Conservation (phyloP, 2,797 vertebrate genomes). For the Alectoris magna region DNA sequence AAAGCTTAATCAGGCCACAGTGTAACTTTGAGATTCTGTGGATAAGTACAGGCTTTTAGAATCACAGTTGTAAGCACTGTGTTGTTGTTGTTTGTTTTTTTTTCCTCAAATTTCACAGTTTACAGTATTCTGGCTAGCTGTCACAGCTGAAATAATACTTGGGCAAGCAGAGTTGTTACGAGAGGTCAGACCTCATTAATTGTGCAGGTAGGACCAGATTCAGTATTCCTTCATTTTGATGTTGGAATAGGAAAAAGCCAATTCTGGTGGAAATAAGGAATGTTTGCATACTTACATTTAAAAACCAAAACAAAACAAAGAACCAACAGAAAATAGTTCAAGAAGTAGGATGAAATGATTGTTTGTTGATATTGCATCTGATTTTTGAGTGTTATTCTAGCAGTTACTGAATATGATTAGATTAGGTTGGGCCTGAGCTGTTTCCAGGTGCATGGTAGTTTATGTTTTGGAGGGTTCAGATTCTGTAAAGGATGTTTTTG, state of each 20-base stretch:
- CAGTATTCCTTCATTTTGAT: neutral
- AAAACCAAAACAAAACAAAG: neutral
- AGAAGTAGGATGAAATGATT: neutral
- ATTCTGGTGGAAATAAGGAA: neutral
- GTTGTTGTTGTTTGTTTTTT: neutral
- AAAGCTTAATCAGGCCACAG: neutral
- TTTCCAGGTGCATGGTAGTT: neutral
- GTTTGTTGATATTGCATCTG: neutral
- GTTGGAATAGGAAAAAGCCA: neutral
- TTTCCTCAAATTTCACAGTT: neutral
- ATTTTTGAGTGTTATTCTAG: neutral
- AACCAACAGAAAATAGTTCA: neutral
- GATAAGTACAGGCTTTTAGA: neutral
- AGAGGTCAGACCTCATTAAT: neutral
- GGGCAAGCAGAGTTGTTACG: neutral
- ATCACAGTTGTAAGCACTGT: too few relatives aligned
- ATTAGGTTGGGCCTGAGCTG: neutral
- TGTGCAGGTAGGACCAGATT: neutral
- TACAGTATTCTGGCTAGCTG: neutral
- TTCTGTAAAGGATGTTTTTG: neutral
- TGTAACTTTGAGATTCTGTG: neutral
- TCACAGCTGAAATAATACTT: neutral
- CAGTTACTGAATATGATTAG: neutral
- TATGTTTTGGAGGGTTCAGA: neutral
- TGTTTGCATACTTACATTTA: accelerated